Evolutionary conservation across 2,113 vertebrate species (phyloP).

Genomic region (Chaenocephalus aceratus): DNA sequence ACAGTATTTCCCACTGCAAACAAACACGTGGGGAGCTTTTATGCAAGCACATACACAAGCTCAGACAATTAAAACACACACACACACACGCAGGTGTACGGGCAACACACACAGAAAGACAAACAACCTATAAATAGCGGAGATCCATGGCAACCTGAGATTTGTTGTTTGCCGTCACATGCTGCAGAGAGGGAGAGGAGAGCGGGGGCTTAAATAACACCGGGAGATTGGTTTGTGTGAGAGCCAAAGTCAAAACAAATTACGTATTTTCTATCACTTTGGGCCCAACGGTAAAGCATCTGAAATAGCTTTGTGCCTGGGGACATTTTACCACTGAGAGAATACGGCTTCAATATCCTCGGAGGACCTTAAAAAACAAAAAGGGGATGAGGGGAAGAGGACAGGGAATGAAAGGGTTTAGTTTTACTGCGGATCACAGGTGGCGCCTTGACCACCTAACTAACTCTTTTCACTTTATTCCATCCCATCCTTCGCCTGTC

Average conservation of each 20-base stretch:
- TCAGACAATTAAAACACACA: conserved; percentile 48
- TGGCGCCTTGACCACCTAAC: conserved; percentile 73
- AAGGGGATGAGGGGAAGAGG: conserved; percentile 32
- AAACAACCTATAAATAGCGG: conserved; percentile 77
- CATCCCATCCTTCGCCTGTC: conserved; percentile 27
- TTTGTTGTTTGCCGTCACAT: conserved; percentile 78
- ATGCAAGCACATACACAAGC: neutral
- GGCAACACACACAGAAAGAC: conserved; percentile 45
- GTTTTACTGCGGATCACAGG: conserved; percentile 73
- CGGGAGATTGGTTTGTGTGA: conserved; percentile 81
- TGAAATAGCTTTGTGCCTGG: conserved; percentile 81
- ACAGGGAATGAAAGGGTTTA: conserved; percentile 59
- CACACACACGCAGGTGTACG: conserved; percentile 16
- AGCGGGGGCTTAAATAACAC: conserved; percentile 79
- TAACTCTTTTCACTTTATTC: conserved; percentile 73
- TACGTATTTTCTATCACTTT: conserved; percentile 82
- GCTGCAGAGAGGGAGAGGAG: conserved; percentile 74
- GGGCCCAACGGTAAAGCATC: conserved; percentile 77
- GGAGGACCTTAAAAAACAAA: conserved; percentile 63
- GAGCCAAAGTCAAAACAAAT: conserved; percentile 84
- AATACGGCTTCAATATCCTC: conserved; percentile 76
- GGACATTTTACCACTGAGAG: conserved; percentile 79
- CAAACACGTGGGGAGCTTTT: conserved; percentile 32
- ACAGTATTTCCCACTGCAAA: conserved; percentile 52
- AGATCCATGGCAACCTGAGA: conserved; percentile 80